Percentiles rank a stretch among this genome's conserved stretches.
These are phyloP conservation scores for Clarias macrocephalus DNA, from an alignment of 2,113 vertebrate species.

Conservation along the genomic window DNA sequence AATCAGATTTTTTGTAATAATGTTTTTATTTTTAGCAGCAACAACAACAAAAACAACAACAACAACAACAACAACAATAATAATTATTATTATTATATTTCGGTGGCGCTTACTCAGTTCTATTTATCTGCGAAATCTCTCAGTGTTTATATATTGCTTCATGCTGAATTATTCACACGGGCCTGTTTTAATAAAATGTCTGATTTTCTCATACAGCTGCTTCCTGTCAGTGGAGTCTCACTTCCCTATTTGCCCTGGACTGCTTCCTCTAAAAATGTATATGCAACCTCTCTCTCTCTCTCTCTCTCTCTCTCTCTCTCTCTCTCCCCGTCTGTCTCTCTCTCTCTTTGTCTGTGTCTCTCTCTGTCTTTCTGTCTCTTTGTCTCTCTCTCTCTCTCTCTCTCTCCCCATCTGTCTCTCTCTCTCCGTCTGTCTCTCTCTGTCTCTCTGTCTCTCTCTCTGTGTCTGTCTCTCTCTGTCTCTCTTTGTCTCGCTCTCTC, in stretches of 20 bases:
- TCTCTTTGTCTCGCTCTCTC: too few species aligned
- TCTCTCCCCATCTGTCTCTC: too few species aligned
- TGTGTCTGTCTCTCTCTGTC: too few species aligned
- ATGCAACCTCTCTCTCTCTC: constrained; percentile 28
- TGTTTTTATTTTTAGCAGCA: neutral
- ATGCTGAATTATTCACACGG: neutral
- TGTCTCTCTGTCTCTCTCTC: too few species aligned
- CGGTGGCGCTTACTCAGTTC: neutral
- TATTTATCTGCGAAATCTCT: neutral
- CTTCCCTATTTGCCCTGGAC: constrained; percentile 62
- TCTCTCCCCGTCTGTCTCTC: constrained; percentile 41
- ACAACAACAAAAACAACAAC: neutral
- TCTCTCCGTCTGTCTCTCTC: too few species aligned
- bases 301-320: constrained; percentile 5
- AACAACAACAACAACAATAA: neutral
- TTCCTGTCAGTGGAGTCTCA: constrained; percentile 69
- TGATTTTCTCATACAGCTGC: constrained; percentile 57
- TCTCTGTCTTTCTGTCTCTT: too few species aligned
- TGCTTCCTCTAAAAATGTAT: constrained; percentile 51
- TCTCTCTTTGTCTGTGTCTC: neutral
- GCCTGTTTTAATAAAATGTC: constrained; percentile 14
- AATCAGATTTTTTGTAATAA: neutral
- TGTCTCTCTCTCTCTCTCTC: too few species aligned
- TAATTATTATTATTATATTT: neutral
- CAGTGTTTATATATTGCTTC: neutral